phyloP scores from a whole-genome alignment of 2,113 vertebrate genomes.

The Glareola pratincola region DNA sequence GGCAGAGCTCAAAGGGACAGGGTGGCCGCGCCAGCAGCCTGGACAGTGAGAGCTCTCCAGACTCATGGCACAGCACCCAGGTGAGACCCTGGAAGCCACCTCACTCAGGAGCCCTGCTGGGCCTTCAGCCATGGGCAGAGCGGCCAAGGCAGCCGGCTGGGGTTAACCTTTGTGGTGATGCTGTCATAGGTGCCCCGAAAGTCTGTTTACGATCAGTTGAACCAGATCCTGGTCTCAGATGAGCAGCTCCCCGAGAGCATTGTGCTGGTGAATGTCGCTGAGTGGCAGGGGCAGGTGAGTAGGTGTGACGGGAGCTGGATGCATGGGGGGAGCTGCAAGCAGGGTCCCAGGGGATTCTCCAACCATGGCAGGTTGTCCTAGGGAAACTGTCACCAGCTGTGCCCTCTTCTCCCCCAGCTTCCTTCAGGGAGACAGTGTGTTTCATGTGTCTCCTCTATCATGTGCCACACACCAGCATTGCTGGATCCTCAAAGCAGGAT shows the following conservation, averaged over 20 bases:
- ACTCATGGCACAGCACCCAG: constrained; percentile 90
- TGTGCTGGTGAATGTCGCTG: constrained; percentile 91
- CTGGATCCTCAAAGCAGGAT: background rate
- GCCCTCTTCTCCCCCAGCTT: background rate
- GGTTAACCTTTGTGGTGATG: background rate
- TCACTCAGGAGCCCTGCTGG: background rate
- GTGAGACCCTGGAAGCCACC: constrained; percentile 49
- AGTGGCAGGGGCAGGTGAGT: constrained; percentile 98
- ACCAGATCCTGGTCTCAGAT: constrained; percentile 87
- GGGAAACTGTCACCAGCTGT: background rate
- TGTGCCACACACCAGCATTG: background rate
- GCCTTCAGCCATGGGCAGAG: background rate
- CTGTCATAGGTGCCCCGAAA: constrained; percentile 79
- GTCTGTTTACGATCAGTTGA: constrained; percentile 85
- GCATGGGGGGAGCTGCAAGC: background rate
- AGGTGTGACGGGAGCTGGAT: background rate
- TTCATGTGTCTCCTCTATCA: background rate
- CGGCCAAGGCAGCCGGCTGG: fast-evolving
- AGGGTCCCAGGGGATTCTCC: background rate
- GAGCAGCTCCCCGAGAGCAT: constrained; percentile 94
- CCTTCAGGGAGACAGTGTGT: background rate
- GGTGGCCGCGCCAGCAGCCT: constrained; percentile 92
- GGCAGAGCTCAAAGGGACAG: constrained; percentile 87
- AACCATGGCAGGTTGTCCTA: background rate
- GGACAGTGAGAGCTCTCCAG: constrained; percentile 91